Conservation (phyloP, 35 echinoderm and acorn worm genomes). For the Patiria miniata region DNA sequence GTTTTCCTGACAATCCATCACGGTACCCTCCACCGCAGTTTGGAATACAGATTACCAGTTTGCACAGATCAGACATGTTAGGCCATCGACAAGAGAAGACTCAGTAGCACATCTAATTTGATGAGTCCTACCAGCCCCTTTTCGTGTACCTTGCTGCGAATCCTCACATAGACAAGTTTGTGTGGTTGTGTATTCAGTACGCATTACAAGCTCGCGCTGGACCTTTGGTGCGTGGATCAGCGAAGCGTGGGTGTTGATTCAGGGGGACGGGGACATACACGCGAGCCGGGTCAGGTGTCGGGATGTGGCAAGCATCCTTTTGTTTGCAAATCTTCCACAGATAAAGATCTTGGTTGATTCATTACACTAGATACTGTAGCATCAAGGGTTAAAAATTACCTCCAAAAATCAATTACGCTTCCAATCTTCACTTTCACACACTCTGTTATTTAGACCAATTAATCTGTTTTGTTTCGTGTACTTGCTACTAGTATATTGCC, state of each 20-base stretch:
- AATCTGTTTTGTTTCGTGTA: no score
- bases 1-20: background rate
- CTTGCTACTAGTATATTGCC: no score
- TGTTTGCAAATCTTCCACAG: background rate
- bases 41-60: background rate
- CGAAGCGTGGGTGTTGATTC: background rate
- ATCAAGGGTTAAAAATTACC: slow-evolving; percentile 5
- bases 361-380: background rate
- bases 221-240: background rate
- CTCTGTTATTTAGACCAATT: no score
- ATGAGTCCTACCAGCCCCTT: no score
- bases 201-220: background rate
- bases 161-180: slow-evolving; percentile 7
- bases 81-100: no score
- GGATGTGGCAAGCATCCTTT: background rate
- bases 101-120: no score
- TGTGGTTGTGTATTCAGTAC: background rate
- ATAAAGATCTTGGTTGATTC: background rate
- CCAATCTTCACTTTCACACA: no score
- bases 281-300: background rate
- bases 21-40: background rate
- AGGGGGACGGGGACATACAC: background rate
- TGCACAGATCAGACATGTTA: background rate
- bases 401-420: background rate
- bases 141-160: background rate